Conservation (phyloP, 92 coral and sea anemone species). For the Plumapathes pennacea region DNA sequence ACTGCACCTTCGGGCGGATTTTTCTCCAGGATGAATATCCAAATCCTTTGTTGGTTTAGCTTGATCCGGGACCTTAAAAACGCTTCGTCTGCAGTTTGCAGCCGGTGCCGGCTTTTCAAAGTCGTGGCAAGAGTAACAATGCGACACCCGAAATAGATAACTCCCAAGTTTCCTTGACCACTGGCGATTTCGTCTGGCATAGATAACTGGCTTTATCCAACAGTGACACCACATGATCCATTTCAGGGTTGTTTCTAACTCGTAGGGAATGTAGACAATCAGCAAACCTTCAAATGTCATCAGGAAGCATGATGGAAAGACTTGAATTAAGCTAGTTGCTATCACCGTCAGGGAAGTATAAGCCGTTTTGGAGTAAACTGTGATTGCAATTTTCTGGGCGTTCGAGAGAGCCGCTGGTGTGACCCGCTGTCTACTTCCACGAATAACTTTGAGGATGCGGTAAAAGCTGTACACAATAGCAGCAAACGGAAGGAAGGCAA, state of each 20-base stretch:
- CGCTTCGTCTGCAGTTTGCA: too few relatives aligned
- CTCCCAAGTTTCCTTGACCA: constrained; percentile 9
- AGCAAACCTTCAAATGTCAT: constrained; percentile 69
- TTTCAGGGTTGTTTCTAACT: constrained; percentile 44
- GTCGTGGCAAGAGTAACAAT: too few relatives aligned
- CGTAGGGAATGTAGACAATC: constrained; percentile 30
- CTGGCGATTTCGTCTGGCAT: constrained; percentile 26
- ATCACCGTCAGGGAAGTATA: constrained; percentile 62
- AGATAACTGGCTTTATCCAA: constrained; percentile 63
- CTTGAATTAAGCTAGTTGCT: constrained; percentile 65
- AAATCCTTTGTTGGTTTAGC: too few relatives aligned
- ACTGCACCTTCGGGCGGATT: too few relatives aligned
- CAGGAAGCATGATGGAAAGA: constrained; percentile 77
- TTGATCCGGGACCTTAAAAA: too few relatives aligned
- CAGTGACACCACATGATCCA: constrained; percentile 93
- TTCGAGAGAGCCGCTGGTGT: constrained; percentile 60
- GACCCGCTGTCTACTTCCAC: constrained; percentile 30
- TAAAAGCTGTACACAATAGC: constrained; percentile 58
- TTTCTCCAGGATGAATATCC: too few relatives aligned
- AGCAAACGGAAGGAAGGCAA: constrained; percentile 47
- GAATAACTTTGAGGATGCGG: constrained; percentile 42
- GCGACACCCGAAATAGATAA: too few relatives aligned
- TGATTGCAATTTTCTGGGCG: constrained; percentile 51
- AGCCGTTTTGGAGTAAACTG: constrained; percentile 68
- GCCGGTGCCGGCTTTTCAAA: too few relatives aligned